Conservation (phyloP, 2,113 vertebrate genomes). For the Nothobranchius kuhntae region DNA sequence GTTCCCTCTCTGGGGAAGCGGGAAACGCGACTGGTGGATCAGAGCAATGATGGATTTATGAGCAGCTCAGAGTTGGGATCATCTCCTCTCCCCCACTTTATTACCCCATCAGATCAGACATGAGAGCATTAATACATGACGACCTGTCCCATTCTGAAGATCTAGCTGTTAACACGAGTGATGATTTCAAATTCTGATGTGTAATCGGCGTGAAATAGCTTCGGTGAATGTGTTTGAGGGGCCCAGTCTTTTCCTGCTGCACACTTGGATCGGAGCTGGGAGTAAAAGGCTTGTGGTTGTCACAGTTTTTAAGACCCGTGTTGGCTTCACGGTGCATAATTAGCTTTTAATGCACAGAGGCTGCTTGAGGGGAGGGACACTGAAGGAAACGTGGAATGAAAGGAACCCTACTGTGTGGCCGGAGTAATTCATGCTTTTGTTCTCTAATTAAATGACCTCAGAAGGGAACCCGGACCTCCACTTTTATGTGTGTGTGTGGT, state of each 20-base stretch:
- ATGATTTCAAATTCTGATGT: conserved; percentile 56
- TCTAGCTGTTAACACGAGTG: conserved; percentile 49
- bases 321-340: conserved; percentile 75
- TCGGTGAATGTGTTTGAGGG: conserved; percentile 66
- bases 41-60: conserved; percentile 65
- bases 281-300: conserved; percentile 75
- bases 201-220: conserved; percentile 73
- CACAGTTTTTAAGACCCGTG: conserved; percentile 72
- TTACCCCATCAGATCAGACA: conserved; percentile 70
- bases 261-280: conserved; percentile 52
- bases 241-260: conserved; percentile 41
- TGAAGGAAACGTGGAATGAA: conserved; percentile 63
- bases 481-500: conserved; percentile 38
- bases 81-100: conserved; percentile 61
- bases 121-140: conserved; percentile 60
- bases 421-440: conserved; percentile 76
- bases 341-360: conserved; percentile 68
- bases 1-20: conserved; percentile 38
- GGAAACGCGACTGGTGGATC: conserved; percentile 43
- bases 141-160: conserved; percentile 57
- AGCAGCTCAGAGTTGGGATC: conserved; percentile 59
- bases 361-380: conserved; percentile 52
- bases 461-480: conserved; percentile 56
- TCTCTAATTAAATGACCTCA: conserved; percentile 77
- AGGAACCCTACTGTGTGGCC: conserved; percentile 66